These are phyloP conservation scores for Orycteropus afer DNA, from an alignment of 2,113 vertebrate genomes.

Conservation along the genomic window DNA sequence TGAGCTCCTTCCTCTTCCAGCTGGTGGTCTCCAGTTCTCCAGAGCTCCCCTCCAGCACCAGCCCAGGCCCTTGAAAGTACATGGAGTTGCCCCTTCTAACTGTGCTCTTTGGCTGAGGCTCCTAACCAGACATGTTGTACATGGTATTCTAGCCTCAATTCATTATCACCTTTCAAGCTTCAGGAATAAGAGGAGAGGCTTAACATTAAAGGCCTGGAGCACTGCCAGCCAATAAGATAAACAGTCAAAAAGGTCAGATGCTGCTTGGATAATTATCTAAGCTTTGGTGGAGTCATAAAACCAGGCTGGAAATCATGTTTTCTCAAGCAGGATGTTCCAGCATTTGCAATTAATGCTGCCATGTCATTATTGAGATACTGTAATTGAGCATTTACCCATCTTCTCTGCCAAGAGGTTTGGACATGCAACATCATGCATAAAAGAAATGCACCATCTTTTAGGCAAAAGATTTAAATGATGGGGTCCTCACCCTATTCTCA, in stretches of 20 bases:
- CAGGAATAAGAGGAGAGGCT: background rate
- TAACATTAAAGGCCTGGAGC: background rate
- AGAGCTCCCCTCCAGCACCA: background rate
- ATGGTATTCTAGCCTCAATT: background rate
- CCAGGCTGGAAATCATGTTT: background rate
- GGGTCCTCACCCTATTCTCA: background rate
- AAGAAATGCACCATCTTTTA: background rate
- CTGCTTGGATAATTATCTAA: background rate
- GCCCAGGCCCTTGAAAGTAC: background rate
- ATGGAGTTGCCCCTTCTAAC: background rate
- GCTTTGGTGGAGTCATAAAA: background rate
- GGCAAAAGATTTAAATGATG: background rate
- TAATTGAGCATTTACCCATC: background rate
- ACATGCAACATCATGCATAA: fast-evolving
- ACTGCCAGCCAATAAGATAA: background rate
- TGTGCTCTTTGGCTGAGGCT: background rate
- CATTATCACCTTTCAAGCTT: background rate
- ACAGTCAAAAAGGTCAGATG: background rate
- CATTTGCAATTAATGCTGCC: background rate
- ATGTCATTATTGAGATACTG: background rate
- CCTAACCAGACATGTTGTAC: background rate
- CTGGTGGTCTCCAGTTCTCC: background rate
- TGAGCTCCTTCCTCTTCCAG: background rate
- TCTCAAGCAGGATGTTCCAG: background rate
- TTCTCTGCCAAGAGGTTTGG: background rate